phyloP scores from a whole-genome alignment of 2,113 vertebrate species.

The Uropsilus gracilis region DNA sequence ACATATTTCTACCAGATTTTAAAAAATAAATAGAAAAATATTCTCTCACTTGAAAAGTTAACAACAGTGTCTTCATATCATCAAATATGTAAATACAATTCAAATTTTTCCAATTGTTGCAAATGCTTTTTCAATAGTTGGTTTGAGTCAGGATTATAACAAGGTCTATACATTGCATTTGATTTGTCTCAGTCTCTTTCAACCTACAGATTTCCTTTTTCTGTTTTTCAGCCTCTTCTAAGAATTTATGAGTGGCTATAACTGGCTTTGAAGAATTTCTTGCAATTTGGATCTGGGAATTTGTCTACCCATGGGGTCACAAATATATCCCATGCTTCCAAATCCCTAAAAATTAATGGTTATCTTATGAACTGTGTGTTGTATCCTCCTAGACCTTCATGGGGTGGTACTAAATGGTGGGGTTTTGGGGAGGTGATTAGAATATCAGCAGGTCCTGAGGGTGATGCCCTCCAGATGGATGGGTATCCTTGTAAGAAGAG shows the following conservation, averaged over 20 bases:
- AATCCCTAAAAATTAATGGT: not conserved
- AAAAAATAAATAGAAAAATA: not conserved
- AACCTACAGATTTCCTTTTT: not conserved
- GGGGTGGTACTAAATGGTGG: not conserved
- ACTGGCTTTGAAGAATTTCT: not conserved
- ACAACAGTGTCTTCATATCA: not conserved
- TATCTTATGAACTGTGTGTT: not conserved
- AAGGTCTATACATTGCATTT: not conserved
- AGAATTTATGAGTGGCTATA: not conserved
- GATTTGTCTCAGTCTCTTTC: not conserved
- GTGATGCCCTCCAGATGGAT: not conserved
- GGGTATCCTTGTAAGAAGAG: not conserved
- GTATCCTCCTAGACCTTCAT: not conserved
- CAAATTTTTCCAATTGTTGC: not conserved
- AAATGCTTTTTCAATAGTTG: not conserved
- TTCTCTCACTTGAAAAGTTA: not conserved
- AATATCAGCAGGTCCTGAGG: not conserved
- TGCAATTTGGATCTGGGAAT: not conserved
- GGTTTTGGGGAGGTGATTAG: not conserved
- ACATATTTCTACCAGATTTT: not conserved
- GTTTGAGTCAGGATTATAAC: not conserved
- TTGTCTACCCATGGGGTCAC: not conserved
- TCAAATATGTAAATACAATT: not conserved
- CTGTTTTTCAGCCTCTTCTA: not conserved
- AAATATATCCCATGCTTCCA: not conserved